These are phyloP conservation scores for Cossypha niveicapilla DNA, from an alignment of 2,797 vertebrate species.

Conservation along the genomic window DNA sequence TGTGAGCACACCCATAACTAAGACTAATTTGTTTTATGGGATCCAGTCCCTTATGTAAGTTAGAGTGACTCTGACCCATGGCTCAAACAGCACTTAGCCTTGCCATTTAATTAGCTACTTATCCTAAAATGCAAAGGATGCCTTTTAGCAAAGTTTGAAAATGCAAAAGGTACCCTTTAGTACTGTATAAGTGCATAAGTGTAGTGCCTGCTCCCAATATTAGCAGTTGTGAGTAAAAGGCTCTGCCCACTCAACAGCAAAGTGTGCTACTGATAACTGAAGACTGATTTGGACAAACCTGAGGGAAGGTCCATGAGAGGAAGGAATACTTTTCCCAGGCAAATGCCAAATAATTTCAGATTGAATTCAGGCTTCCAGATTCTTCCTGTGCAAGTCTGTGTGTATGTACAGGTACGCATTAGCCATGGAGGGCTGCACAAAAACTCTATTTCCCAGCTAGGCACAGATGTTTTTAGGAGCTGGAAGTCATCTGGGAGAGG, in stretches of 20 bases:
- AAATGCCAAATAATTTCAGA: neutral
- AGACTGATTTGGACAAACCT: neutral
- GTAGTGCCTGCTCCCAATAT: neutral
- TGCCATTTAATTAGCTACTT: constrained; percentile 10
- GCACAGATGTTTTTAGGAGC: neutral
- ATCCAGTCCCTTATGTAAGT: neutral
- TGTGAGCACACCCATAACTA: neutral
- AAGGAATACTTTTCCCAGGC: neutral
- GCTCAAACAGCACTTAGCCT: neutral
- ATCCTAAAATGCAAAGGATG: neutral
- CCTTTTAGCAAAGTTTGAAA: neutral
- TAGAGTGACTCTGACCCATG: neutral
- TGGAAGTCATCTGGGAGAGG: neutral
- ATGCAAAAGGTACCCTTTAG: neutral
- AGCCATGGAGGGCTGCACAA: neutral
- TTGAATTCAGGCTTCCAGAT: neutral
- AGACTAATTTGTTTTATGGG: neutral
- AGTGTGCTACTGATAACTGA: neutral
- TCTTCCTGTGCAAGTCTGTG: neutral
- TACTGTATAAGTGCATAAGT: rapidly evolving
- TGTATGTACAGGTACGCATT: neutral
- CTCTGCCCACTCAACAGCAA: neutral
- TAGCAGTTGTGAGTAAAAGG: neutral
- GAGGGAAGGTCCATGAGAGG: neutral
- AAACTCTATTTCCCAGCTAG: neutral